Evolutionary conservation across 1,140 invertebrate genomes (phyloP).

Genomic region (Ephestia elutella): DNA sequence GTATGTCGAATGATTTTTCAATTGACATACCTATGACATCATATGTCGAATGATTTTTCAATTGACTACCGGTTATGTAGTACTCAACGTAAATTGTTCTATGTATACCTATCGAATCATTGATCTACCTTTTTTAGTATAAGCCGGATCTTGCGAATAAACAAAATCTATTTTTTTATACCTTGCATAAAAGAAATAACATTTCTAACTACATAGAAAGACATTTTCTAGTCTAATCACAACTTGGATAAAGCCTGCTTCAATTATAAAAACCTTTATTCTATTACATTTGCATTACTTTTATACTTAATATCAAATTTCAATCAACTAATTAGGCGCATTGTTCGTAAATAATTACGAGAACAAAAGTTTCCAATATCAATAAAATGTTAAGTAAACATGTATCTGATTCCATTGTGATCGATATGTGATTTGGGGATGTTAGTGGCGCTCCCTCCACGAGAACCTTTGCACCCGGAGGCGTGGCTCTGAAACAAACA

Average conservation of each 20-base stretch:
- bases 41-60: slow-evolving; percentile 1
- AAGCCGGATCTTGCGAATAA: too few species aligned
- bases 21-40: slow-evolving; percentile 24
- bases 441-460: slow-evolving; percentile 29
- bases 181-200: too few species aligned
- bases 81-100: too few species aligned
- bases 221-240: too few species aligned
- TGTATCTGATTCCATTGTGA: slow-evolving; percentile 11
- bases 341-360: slow-evolving; percentile 12
- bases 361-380: background rate
- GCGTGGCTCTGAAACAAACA: slow-evolving; percentile 66
- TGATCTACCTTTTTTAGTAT: too few species aligned
- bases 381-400: slow-evolving; percentile 10
- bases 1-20: slow-evolving; percentile 20
- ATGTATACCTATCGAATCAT: too few species aligned
- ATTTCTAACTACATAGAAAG: too few species aligned
- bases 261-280: too few species aligned
- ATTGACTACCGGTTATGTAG: too few species aligned
- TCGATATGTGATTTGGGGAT: slow-evolving; percentile 33
- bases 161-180: too few species aligned
- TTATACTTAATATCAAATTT: background rate
- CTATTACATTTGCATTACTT: too few species aligned
- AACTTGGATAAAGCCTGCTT: too few species aligned
- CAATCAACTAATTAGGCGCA: background rate
- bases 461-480: slow-evolving; percentile 60